phyloP scores from a whole-genome alignment of 1,140 invertebrate genomes.

The Chymomyza costata region DNA sequence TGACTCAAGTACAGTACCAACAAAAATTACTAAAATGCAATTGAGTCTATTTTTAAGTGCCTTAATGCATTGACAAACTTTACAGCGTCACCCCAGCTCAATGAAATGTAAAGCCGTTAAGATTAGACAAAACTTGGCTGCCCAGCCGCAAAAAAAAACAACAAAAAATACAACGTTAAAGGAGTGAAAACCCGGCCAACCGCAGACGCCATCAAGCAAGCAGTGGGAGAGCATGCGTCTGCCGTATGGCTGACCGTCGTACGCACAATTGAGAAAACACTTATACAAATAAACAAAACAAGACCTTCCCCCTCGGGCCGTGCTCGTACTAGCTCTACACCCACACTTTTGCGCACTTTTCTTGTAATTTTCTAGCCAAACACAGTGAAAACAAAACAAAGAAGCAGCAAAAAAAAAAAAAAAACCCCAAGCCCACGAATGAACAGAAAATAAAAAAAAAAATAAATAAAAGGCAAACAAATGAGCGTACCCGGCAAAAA shows the following conservation, averaged over 20 bases:
- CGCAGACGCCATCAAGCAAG: slow-evolving; percentile 43
- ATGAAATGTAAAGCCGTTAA: slow-evolving; percentile 73
- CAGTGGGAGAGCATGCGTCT: slow-evolving; percentile 35
- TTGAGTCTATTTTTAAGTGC: no score
- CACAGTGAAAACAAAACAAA: slow-evolving; percentile 25
- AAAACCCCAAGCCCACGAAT: slow-evolving; percentile 12
- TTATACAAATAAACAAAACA: slow-evolving; percentile 69
- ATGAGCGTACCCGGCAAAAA: slow-evolving; percentile 47
- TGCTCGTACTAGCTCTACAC: slow-evolving; percentile 7
- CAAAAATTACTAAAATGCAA: no score
- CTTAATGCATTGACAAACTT: no score
- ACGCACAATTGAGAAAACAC: slow-evolving; percentile 72
- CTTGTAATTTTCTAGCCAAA: slow-evolving; percentile 72
- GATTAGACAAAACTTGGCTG: slow-evolving; percentile 59
- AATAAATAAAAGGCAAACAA: slow-evolving; percentile 61
- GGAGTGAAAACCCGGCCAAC: slow-evolving; percentile 24
- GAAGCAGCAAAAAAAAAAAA: slow-evolving; percentile 12
- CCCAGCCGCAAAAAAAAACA: slow-evolving; percentile 2
- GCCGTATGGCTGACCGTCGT: slow-evolving; percentile 21
- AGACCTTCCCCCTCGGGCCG: slow-evolving; percentile 11
- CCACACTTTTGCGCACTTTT: slow-evolving; percentile 49
- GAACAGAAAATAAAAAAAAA: slow-evolving; percentile 13
- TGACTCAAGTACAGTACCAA: no score
- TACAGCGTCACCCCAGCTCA: no score
- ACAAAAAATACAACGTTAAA: background rate